Evolutionary conservation across 2,113 vertebrate species (phyloP), one percentile per base, ranked within the genome.

Genomic region (Catharus bicknelli): DNA sequence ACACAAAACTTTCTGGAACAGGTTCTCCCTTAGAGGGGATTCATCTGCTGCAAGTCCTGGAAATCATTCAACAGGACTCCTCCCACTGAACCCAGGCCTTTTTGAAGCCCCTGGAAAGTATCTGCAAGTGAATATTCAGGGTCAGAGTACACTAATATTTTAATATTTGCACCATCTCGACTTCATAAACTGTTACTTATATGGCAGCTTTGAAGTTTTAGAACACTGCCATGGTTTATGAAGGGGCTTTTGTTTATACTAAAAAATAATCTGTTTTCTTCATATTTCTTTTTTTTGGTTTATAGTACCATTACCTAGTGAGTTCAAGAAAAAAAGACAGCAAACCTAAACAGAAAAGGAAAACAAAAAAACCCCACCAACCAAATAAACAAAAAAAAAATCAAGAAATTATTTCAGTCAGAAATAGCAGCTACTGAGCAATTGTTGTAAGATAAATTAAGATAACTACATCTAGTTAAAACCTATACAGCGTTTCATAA

Each of bases 121-220:
- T 73, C 69, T 90, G 81, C 92, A 89, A 81, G 88, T 95, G 92
- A 96, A 83, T 79, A 93, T 13, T 84, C 53, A 45, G 80, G 88
- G 88, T 88, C 94, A 84, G n/a, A 27, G 27, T 32, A 54, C 57
- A 53, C 23, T 54, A 88, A 63, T 77, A 86, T 81, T 88, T 86
- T 82, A 75, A 73, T 93, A 95, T 82, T 92, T 95, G 74, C 69
- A 86, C 69, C 84, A 92, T 79, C 70, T 63, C 5, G 1, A 82
- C 50, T 92, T 93, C 90, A 95, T 94, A 89, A 96, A 92, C 83
- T 92, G 83, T 45, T 84, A 88, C 55, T 95, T 79, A 72, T 80
- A 66, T 38, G 72, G 34, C 61, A 88, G 68, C 88, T 94, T 95
- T 95, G 90, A 95, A 94, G 88, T 90, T 80, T 59, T 14, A 86